Base-by-base conservation (phyloP, 1,140 invertebrate genomes). In the Nautilus pompilius region DNA sequence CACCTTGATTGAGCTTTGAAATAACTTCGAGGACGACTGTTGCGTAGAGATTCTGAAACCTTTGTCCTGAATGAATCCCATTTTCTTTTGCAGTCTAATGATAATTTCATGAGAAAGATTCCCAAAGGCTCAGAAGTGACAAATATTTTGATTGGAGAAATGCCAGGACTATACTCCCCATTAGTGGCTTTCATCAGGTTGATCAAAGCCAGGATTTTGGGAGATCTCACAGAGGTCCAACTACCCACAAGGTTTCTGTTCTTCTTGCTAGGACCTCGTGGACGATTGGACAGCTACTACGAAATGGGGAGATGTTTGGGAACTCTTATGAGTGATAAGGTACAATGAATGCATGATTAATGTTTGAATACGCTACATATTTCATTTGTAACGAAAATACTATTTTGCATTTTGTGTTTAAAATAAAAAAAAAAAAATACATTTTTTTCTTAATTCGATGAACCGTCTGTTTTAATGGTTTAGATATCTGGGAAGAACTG, bases 211-310 rank as follows among this genome's bases (percentile, higher is more conserved):
- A 87, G 88, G n/a, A 87, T 93, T 65, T 88, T 99, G 82, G 96
- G 95, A 3, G 93, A 99, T 81, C 82, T 99, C 22, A 97, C 95
- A 17, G 96, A 99, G 60, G 76, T 81, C 13, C 93, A 95, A 34
- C 91, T 99, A 30, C 96, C 96, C n/a, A 97, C 95, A 10, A 87
- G 93, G 75, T 99, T 98, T 77, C 86, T 99, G 64, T 98, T 98
- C 77, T 87, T 99, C 53, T 85, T 98, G 68, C 86, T 99, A 17
- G 96, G 95, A 41, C 96, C 96, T 22, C 66, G 85, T 86, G 87
- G 89, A 30, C 85, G 87, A 48, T 88, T 89, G 56, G 90, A 91
- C 73, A 56, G 96, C 80, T 58, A 66, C 28, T 65, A 60, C 51
- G 96, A 98, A 85, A 90, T 98, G 65, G 96, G 95, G 77, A 87